Conservation (phyloP, 2,888 invertebrate species). For the Drosophila kuntzei region DNA sequence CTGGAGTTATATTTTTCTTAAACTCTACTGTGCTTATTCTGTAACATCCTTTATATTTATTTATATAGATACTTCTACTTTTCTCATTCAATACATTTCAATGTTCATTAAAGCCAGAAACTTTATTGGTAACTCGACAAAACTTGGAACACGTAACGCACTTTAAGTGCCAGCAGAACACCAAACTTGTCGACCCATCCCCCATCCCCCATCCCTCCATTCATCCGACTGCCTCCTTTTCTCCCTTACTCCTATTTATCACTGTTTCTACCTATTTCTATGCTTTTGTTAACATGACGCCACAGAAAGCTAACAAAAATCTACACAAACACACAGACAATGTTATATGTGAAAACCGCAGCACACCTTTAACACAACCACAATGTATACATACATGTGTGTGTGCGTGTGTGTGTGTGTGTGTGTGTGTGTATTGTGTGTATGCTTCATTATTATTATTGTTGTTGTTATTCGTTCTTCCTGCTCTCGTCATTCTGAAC, state of each 20-base stretch:
- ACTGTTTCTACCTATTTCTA: constrained; percentile 40
- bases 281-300: constrained; percentile 76
- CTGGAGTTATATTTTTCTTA: neutral
- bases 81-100: neutral
- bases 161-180: constrained; percentile 41
- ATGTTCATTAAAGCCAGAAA: constrained; percentile 30
- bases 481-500: constrained; percentile 41
- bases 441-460: constrained; percentile 51
- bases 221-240: neutral
- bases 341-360: constrained; percentile 37
- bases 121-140: constrained; percentile 7
- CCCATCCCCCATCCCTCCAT: too few species aligned
- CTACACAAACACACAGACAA: constrained; percentile 23
- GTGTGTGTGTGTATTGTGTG: constrained; percentile 39
- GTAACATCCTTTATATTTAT: neutral
- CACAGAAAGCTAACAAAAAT: constrained; percentile 70
- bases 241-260: neutral
- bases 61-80: neutral
- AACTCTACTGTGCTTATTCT: neutral
- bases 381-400: constrained; percentile 27
- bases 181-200: constrained; percentile 13
- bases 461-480: constrained; percentile 58
- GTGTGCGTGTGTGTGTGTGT: constrained; percentile 21
- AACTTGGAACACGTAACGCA: constrained; percentile 20
- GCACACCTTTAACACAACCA: constrained; percentile 61